A percentile compares a stretch with the other conserved stretches of the same genome.
These are phyloP conservation scores for Noctuana brunneofusca DNA, from an alignment of 2,888 invertebrate genomes.

Conservation along the genomic window DNA sequence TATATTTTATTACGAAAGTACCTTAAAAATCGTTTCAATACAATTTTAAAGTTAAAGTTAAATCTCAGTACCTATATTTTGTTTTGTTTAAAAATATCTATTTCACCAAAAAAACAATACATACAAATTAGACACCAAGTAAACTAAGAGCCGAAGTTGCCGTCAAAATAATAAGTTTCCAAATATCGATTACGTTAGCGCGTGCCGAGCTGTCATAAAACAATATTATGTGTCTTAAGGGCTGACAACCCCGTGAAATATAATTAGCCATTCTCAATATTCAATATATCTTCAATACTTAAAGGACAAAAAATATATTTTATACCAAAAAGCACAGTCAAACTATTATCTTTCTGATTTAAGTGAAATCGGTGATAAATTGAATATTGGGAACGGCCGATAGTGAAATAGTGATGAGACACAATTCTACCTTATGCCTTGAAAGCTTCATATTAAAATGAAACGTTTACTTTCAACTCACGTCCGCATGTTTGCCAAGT, in stretches of 20 bases:
- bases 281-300: too few species aligned
- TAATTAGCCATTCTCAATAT: too few species aligned
- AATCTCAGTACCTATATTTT: neutral
- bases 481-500: constrained; percentile 35
- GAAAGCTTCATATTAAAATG: constrained; percentile 21
- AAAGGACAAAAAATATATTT: too few species aligned
- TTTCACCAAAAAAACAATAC: too few species aligned
- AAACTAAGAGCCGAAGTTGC: neutral
- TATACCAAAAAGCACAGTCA: too few species aligned
- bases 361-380: too few species aligned
- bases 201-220: constrained; percentile 31
- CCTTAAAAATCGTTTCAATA: neutral
- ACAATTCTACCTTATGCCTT: constrained; percentile 27
- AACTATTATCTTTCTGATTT: too few species aligned
- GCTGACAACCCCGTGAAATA: constrained; percentile 34
- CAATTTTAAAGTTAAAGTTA: neutral
- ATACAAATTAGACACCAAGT: neutral
- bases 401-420: constrained; percentile 36
- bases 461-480: constrained; percentile 37
- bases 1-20: neutral
- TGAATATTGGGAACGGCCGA: too few species aligned
- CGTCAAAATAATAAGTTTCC: constrained; percentile 30
- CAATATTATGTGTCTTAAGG: constrained; percentile 31
- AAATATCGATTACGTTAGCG: constrained; percentile 37
- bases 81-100: neutral